These are phyloP conservation scores for Stigmatopora nigra DNA, from an alignment of 2,113 vertebrate genomes.

Conservation along the genomic window DNA sequence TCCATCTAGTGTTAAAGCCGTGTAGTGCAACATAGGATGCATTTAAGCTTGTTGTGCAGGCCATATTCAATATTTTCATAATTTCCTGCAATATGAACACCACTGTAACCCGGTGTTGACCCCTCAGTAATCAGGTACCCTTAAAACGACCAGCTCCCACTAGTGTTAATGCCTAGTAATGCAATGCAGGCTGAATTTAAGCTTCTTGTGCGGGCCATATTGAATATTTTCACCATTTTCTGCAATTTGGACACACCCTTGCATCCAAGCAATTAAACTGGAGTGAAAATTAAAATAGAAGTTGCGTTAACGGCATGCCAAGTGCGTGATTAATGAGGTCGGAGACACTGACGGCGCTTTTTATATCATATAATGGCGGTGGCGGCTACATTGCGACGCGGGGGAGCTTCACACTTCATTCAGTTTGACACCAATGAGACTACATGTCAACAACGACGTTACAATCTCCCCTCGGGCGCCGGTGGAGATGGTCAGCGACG, in stretches of 20 bases:
- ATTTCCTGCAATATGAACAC: too few relatives aligned
- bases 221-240: too few relatives aligned
- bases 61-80: too few relatives aligned
- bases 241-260: neutral
- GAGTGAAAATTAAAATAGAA: neutral
- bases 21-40: too few relatives aligned
- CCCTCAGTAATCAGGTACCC: too few relatives aligned
- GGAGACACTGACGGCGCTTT: neutral
- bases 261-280: neutral
- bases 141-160: too few relatives aligned
- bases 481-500: conserved; percentile 33
- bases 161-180: too few relatives aligned
- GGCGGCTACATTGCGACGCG: conserved; percentile 36
- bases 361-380: neutral
- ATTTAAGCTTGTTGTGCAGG: too few relatives aligned
- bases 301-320: neutral
- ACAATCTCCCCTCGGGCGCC: conserved; percentile 12
- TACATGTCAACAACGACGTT: conserved; percentile 27
- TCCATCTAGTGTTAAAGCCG: too few relatives aligned
- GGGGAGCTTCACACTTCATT: conserved; percentile 34
- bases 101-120: too few relatives aligned
- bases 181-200: too few relatives aligned
- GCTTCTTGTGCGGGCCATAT: too few relatives aligned
- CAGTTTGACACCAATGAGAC: conserved; percentile 20
- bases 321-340: neutral